These are phyloP conservation scores for Chrysemys picta DNA, from an alignment of 2,113 vertebrate species.

Conservation along the genomic window DNA sequence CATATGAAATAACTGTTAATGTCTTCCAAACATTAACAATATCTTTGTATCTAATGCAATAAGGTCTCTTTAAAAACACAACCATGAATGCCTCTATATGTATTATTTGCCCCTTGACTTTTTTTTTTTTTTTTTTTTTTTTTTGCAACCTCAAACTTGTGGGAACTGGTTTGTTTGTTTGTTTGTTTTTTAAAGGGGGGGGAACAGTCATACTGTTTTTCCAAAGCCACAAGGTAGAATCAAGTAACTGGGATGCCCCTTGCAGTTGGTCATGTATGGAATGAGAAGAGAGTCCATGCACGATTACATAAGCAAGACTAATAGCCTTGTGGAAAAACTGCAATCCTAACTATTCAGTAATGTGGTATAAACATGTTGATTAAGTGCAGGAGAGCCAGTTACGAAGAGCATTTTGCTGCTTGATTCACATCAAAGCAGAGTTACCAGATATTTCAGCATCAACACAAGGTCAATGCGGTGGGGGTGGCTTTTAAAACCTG, in stretches of 20 bases:
- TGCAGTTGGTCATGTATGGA: neutral
- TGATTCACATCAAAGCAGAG: neutral
- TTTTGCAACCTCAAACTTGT: neutral
- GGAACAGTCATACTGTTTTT: neutral
- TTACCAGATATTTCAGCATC: neutral
- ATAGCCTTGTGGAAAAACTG: neutral
- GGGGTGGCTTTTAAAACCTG: neutral
- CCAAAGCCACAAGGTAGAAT: neutral
- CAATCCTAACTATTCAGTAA: neutral
- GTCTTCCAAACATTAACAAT: neutral
- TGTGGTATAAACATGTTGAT: neutral
- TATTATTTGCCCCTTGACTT: neutral
- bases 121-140: neutral
- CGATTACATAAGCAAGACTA: fast-evolving
- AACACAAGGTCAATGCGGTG: neutral
- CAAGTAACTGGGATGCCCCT: neutral
- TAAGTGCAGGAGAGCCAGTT: neutral
- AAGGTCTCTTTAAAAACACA: neutral
- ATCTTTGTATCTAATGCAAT: neutral
- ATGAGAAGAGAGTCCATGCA: fast-evolving
- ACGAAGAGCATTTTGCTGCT: neutral
- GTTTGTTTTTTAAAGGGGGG: too few relatives aligned
- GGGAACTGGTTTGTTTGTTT: neutral
- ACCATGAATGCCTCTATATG: neutral
- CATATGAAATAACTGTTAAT: neutral